Evolutionary conservation across 1,140 invertebrate genomes (phyloP), one percentile per base, ranked within the genome.

Genomic region (Brachionus rotundiformis): DNA sequence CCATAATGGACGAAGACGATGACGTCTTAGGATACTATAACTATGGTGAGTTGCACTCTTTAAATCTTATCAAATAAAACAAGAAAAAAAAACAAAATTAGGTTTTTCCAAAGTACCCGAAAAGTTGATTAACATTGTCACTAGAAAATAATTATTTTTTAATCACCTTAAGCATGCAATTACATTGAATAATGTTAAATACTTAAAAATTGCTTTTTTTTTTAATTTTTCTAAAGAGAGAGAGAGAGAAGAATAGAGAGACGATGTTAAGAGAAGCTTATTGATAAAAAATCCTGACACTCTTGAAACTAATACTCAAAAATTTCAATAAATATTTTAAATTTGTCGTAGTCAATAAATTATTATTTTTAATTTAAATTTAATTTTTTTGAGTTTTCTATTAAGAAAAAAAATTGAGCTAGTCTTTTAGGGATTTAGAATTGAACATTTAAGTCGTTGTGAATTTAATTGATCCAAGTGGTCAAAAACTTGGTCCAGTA

Each of bases 21-120:
- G 68, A 73, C 25, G 36, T 73, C 19, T 73, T 73, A 73, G 68
- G 68, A 73, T 73, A 73, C 19, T 73, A 73, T 73, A 73, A 44
- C 41, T 73, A 73, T 73, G 68, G 68, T 73, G 68, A 73, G 68
- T 73, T 23, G 7, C 11, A 39, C 13, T 27, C n/a, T 19, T 54
- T 19, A 19, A 19, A 5, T 19, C 19, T 54, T 54, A 23, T n/a
- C n/a, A n/a, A n/a, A n/a, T n/a, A n/a, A n/a, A n/a, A 0, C 47
- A 63, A 36, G 16, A 16, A 36, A 33, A 3, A 23, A 2, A 71
- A 71, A 39, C 5, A 7, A 71, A 19, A 13, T 33, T 19, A 71
- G 39, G 13, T 36, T 65, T 63, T 31, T 65, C 11, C 10, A 41
- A 41, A 41, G 39, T 13, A 41, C 2, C n/a, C n/a, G 13, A 63